These are phyloP conservation scores for Hylia prasina DNA, from an alignment of 2,113 vertebrate species.

Conservation along the genomic window DNA sequence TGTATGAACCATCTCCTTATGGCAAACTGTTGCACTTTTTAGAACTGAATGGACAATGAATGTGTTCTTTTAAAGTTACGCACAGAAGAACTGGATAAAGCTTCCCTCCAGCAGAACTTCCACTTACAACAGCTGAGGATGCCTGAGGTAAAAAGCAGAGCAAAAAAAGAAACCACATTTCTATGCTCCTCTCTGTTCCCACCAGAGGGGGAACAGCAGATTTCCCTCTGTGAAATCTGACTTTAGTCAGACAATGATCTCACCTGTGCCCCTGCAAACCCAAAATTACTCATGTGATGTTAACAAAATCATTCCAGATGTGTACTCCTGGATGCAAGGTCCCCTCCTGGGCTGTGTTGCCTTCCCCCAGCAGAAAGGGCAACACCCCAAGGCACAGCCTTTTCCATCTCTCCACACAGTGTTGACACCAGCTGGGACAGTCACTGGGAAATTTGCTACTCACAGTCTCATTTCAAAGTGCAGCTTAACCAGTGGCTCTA, in stretches of 20 bases:
- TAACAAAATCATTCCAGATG: background rate
- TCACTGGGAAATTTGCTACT: background rate
- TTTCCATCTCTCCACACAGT: background rate
- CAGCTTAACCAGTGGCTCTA: background rate
- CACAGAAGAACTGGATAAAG: background rate
- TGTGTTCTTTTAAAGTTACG: background rate
- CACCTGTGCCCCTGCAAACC: background rate
- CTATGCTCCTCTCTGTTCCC: background rate
- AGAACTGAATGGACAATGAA: background rate
- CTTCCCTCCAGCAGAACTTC: background rate
- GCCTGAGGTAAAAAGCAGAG: background rate
- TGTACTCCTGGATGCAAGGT: background rate
- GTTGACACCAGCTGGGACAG: background rate
- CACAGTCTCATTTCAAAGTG: background rate
- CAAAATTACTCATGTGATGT: background rate
- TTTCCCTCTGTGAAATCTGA: background rate
- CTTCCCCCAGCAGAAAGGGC: background rate
- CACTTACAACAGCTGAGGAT: background rate
- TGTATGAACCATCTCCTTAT: background rate
- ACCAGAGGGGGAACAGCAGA: background rate
- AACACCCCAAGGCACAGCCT: background rate
- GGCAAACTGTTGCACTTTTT: background rate
- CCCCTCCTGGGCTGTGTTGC: background rate
- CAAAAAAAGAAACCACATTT: background rate
- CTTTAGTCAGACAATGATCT: background rate